Conservation (phyloP, 2,113 vertebrate species). For the Ornithorhynchus anatinus region DNA sequence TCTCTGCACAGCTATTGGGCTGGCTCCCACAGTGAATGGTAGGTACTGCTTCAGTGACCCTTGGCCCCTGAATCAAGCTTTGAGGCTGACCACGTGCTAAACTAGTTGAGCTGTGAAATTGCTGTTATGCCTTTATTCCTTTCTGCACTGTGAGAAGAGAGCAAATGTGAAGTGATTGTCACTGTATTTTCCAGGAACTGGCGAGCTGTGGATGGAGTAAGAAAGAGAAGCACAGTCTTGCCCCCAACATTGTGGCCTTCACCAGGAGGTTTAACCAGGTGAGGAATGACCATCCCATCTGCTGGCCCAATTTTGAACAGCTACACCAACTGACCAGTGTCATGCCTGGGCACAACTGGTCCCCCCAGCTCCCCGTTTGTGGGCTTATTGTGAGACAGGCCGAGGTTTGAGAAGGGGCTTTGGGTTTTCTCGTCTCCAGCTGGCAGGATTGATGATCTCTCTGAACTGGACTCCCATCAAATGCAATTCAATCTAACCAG, state of each 20-base stretch:
- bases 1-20: too few species aligned
- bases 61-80: too few species aligned
- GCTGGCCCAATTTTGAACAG: not conserved
- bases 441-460: not conserved
- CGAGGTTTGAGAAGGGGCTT: not conserved
- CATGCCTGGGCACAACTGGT: not conserved
- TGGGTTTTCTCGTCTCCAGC: not conserved
- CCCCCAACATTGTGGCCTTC: constrained; percentile 91
- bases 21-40: too few species aligned
- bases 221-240: constrained; percentile 91
- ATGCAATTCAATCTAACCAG: not conserved
- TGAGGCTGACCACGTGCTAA: too few species aligned
- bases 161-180: constrained; percentile 7
- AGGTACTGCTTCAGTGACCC: too few species aligned
- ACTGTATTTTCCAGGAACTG: constrained; percentile 82
- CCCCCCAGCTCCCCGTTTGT: not conserved
- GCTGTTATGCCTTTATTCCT: not conserved
- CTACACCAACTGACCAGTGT: not conserved
- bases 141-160: not conserved
- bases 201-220: constrained; percentile 94
- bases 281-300: not conserved
- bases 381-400: not conserved
- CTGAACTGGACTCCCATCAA: not conserved
- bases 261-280: constrained; percentile 97
- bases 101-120: too few species aligned